Evolutionary conservation across 2,113 vertebrate genomes (phyloP).

Genomic region (Gracilinanus agilis): DNA sequence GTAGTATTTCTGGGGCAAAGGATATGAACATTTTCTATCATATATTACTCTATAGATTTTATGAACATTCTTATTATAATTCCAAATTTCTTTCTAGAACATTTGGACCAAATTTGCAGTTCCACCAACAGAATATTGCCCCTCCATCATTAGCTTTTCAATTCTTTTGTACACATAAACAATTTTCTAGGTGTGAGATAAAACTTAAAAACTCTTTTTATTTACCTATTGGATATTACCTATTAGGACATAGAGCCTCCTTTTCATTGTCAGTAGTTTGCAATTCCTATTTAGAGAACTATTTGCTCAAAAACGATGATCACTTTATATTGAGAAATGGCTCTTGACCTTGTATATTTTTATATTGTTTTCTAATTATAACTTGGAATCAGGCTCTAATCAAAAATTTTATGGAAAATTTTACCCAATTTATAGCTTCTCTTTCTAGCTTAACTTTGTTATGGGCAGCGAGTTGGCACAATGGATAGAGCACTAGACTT

Average conservation of each 20-base stretch:
- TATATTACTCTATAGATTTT: neutral
- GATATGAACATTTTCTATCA: neutral
- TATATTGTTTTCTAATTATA: neutral
- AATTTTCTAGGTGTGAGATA: neutral
- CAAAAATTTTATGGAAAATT: neutral
- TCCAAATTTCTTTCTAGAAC: neutral
- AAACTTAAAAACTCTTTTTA: neutral
- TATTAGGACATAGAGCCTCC: neutral
- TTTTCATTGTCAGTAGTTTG: neutral
- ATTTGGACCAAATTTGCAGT: neutral
- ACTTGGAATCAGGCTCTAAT: neutral
- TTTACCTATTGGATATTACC: neutral
- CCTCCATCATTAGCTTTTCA: neutral
- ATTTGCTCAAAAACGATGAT: neutral
- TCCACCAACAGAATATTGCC: neutral
- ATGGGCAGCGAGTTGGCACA: no score
- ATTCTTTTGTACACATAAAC: neutral
- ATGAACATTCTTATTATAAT: neutral
- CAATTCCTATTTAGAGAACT: neutral
- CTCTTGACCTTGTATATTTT: neutral
- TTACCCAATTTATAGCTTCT: neutral
- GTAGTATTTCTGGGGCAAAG: neutral
- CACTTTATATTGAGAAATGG: neutral
- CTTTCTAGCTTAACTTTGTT: neutral
- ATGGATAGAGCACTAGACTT: no score